These are phyloP conservation scores for Microplitis deprimator DNA, from an alignment of 2,888 invertebrate species.

Conservation along the genomic window DNA sequence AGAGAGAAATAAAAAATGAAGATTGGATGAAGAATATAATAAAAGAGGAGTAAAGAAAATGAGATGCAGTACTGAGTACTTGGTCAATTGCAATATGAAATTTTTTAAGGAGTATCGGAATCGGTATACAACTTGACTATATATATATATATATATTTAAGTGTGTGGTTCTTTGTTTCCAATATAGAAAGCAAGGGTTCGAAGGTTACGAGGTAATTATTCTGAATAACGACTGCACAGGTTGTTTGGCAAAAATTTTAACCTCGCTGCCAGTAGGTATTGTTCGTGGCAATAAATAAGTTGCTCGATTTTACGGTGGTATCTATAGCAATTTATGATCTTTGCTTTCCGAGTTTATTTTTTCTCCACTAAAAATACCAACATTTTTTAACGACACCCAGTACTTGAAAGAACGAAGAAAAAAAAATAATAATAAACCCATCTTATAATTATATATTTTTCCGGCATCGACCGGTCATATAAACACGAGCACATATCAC, in stretches of 20 bases:
- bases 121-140: background rate
- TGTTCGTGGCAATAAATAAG: background rate
- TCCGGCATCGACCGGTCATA: background rate
- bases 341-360: slow-evolving; percentile 32
- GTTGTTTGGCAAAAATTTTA: slow-evolving; percentile 37
- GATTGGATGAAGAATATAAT: background rate
- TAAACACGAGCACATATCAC: background rate
- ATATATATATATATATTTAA: slow-evolving; percentile 34
- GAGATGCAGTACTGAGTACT: slow-evolving; percentile 40
- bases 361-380: slow-evolving; percentile 10
- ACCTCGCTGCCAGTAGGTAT: background rate
- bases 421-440: background rate
- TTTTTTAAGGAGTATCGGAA: slow-evolving; percentile 40
- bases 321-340: slow-evolving; percentile 39
- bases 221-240: slow-evolving; percentile 57
- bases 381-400: slow-evolving; percentile 14
- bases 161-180: slow-evolving; percentile 53
- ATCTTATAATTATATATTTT: background rate
- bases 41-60: background rate
- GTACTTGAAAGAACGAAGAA: background rate
- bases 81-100: slow-evolving; percentile 45
- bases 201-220: slow-evolving; percentile 60
- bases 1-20: slow-evolving; percentile 11
- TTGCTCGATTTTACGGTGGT: slow-evolving; percentile 8
- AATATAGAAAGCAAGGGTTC: slow-evolving; percentile 54